phyloP scores from a whole-genome alignment of 2,797 vertebrate species.

The Amazonetta brasiliensis region DNA sequence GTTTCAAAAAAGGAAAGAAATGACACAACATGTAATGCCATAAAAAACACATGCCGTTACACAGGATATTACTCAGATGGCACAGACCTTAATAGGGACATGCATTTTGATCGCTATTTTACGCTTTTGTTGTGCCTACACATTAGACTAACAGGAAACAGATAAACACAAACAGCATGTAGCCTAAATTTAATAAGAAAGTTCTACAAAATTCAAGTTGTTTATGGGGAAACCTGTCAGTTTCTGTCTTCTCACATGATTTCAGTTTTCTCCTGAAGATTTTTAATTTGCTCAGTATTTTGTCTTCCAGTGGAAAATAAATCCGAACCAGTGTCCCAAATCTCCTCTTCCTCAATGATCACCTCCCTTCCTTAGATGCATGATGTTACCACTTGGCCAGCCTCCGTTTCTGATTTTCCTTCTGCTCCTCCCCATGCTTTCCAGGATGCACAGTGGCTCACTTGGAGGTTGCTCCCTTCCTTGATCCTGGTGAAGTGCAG shows the following conservation, averaged over 20 bases:
- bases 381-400: not conserved
- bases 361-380: not conserved
- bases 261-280: not conserved
- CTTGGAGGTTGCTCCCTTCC: not conserved
- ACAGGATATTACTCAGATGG: not conserved
- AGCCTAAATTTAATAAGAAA: not conserved
- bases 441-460: not conserved
- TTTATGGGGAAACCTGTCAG: not conserved
- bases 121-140: not conserved
- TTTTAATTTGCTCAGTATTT: not conserved
- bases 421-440: not conserved
- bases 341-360: not conserved
- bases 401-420: not conserved
- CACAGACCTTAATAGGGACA: not conserved
- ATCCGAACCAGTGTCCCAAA: not conserved
- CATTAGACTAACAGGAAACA: not conserved
- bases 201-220: not conserved
- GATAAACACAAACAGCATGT: not conserved
- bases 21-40: not conserved
- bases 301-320: not conserved
- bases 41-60: not conserved
- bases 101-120: not conserved
- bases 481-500: not conserved
- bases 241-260: not conserved
- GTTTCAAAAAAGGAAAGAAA: slow-evolving; percentile 45